Evolutionary conservation across 2,888 invertebrate species (phyloP).

Genomic region (Podabrus alpinus): DNA sequence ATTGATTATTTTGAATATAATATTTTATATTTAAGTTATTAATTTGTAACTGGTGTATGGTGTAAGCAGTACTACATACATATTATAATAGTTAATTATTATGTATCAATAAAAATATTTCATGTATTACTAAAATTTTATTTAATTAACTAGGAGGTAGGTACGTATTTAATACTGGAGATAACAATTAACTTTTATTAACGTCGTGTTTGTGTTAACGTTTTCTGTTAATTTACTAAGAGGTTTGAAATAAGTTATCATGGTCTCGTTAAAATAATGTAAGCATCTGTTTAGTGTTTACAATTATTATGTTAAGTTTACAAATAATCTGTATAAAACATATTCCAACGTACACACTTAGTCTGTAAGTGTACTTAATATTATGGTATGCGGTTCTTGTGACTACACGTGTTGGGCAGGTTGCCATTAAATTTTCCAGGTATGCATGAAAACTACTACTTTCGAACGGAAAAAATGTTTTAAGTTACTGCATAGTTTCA

Average conservation of each 20-base stretch:
- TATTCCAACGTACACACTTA: neutral
- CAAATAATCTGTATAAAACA: slow-evolving; percentile 7
- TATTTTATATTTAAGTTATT: no score
- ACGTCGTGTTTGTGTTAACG: neutral
- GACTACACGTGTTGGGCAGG: slow-evolving; percentile 8
- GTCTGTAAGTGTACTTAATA: slow-evolving; percentile 9
- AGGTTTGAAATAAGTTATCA: neutral
- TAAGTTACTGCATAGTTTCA: neutral
- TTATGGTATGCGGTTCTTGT: slow-evolving; percentile 16
- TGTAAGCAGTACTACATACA: no score
- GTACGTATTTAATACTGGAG: neutral
- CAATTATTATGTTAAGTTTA: neutral
- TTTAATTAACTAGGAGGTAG: no score
- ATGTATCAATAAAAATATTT: no score
- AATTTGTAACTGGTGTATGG: no score
- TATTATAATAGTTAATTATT: no score
- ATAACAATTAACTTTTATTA: neutral
- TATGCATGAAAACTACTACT: slow-evolving; percentile 9
- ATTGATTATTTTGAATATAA: no score
- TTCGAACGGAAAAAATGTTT: slow-evolving; percentile 10
- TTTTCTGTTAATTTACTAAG: neutral
- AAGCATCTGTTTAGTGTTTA: slow-evolving; percentile 10
- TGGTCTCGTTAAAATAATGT: slow-evolving; percentile 2
- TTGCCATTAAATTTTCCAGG: slow-evolving; percentile 21
- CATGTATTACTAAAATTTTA: no score